These are phyloP conservation scores for Mustela lutreola DNA, from an alignment of 2,113 vertebrate species.

Conservation along the genomic window DNA sequence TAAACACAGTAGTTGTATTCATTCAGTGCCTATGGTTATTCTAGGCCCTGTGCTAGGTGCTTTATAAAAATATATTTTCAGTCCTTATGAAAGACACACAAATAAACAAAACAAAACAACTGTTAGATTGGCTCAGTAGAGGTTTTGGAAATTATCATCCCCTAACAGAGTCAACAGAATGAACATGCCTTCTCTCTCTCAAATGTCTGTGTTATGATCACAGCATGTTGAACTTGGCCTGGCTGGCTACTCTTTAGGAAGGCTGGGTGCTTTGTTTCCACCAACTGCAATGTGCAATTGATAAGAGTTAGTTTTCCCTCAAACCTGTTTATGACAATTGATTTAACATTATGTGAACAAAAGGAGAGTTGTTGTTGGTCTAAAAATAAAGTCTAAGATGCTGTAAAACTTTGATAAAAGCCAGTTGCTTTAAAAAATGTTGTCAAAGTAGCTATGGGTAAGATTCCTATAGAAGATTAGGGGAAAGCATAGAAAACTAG, in stretches of 20 bases:
- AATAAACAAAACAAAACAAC: not conserved
- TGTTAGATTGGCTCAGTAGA: not conserved
- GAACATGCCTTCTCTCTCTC: not conserved
- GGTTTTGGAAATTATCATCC: not conserved
- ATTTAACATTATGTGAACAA: not conserved
- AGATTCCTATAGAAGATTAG: not conserved
- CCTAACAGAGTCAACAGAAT: not conserved
- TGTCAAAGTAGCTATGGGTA: not conserved
- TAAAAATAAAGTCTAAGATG: not conserved
- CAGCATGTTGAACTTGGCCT: not conserved
- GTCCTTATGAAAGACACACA: not conserved
- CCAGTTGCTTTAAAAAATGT: not conserved
- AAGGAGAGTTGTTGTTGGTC: not conserved
- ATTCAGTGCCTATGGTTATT: not conserved
- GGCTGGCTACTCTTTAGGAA: not conserved
- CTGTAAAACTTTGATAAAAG: not conserved
- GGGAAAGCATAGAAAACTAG: not conserved
- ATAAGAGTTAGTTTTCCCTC: not conserved
- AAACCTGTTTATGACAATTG: not conserved
- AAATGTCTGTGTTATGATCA: not conserved
- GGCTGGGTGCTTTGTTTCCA: not conserved
- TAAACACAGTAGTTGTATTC: not conserved
- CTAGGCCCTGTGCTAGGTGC: not conserved
- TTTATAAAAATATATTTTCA: not conserved
- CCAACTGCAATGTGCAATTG: not conserved